A percentile compares a stretch with the other conserved stretches of the same genome.
Evolutionary conservation across 2,113 vertebrate species (phyloP).

Genomic region (Psittacara wagleri): DNA sequence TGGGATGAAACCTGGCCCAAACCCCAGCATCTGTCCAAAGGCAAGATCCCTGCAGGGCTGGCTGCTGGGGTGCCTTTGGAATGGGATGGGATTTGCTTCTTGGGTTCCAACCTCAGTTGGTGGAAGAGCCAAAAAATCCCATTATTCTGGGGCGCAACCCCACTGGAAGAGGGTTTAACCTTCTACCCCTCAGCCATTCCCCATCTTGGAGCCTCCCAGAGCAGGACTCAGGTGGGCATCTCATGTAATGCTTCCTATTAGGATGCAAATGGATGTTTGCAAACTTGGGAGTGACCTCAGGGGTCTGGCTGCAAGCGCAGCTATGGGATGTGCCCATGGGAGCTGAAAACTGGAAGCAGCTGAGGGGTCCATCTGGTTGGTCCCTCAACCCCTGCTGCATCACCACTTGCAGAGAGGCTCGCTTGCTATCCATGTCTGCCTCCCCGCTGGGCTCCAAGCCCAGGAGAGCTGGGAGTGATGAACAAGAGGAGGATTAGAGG

Average conservation of each 20-base stretch:
- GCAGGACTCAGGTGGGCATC: neutral
- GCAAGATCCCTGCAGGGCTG: too few relatives aligned
- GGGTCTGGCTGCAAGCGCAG: rapidly evolving
- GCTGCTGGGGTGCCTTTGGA: neutral
- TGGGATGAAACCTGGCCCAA: neutral
- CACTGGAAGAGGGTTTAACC: neutral
- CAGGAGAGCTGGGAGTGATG: neutral
- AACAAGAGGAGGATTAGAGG: neutral
- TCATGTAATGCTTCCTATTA: neutral
- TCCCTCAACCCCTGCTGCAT: neutral
- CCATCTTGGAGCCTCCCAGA: neutral
- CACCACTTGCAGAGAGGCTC: neutral
- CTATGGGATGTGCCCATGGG: rapidly evolving
- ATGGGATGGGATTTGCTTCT: neutral
- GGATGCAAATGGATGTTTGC: rapidly evolving
- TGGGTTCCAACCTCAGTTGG: rapidly evolving
- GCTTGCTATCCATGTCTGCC: neutral
- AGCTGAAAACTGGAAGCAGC: neutral
- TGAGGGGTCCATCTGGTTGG: rapidly evolving
- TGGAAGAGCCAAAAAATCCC: neutral
- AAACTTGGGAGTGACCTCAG: neutral
- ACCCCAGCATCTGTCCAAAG: rapidly evolving
- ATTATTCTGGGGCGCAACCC: neutral
- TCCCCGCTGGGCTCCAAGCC: neutral
- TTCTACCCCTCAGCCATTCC: neutral